A percentile compares a stretch with the other conserved stretches of the same genome.
phyloP scores from a whole-genome alignment of 2,797 vertebrate genomes.

The Chiloscyllium punctatum region DNA sequence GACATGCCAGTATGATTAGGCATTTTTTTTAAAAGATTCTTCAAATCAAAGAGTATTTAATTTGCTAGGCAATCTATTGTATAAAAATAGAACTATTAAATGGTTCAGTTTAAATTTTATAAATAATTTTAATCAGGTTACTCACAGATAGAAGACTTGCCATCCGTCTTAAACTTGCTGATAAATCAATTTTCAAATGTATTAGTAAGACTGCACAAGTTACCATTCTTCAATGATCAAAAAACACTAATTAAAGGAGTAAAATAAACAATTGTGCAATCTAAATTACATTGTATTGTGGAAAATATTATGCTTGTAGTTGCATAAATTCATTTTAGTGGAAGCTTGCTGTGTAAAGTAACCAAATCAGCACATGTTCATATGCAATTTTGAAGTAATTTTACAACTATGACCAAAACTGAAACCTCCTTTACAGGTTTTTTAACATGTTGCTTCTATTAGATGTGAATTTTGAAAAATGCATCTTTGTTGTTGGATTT shows the following conservation, averaged over 20 bases:
- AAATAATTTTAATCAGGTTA: not conserved
- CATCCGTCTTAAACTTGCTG: not conserved
- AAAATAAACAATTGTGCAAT: not conserved
- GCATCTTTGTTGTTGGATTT: not conserved
- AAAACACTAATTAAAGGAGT: not conserved
- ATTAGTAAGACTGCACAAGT: not conserved
- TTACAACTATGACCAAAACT: not conserved
- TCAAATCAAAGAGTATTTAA: not conserved
- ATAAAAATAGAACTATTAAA: not conserved
- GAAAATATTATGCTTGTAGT: too few species aligned
- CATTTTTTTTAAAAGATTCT: not conserved
- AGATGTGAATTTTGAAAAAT: not conserved
- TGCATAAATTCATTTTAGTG: too few species aligned
- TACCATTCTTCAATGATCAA: not conserved
- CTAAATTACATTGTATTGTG: not conserved
- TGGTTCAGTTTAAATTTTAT: not conserved
- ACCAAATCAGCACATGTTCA: not conserved
- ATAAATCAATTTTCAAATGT: not conserved
- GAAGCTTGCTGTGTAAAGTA: not conserved
- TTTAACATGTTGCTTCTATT: not conserved
- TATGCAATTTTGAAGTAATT: not conserved
- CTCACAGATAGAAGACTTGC: not conserved
- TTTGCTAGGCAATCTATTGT: not conserved
- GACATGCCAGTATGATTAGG: not conserved
- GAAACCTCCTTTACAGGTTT: not conserved